phyloP scores from a whole-genome alignment of 1,140 invertebrate genomes.

The Drosophila seguyi region DNA sequence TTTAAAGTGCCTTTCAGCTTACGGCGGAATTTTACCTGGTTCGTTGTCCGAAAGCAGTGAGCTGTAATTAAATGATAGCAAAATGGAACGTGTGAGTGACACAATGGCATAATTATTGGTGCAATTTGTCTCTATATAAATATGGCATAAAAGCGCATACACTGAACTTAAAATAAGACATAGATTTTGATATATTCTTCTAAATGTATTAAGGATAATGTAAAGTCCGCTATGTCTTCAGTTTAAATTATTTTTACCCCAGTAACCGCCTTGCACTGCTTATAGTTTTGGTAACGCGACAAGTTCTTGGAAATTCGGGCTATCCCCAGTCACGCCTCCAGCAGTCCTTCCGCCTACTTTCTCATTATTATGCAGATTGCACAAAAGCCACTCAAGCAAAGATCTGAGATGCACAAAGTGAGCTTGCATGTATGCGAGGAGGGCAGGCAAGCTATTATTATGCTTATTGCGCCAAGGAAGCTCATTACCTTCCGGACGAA shows the following conservation, averaged over 20 bases:
- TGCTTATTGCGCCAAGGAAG: conserved; percentile 63
- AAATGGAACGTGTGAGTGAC: conserved; percentile 7
- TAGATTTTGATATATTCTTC: no score
- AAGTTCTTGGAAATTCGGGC: conserved; percentile 57
- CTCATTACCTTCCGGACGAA: conserved; percentile 54
- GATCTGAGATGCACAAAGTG: conserved; percentile 35
- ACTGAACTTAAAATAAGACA: not conserved
- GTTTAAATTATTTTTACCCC: not conserved
- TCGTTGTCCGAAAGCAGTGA: conserved; percentile 10
- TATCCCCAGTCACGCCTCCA: conserved; percentile 3
- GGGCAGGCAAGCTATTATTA: conserved; percentile 61
- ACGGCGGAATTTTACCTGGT: conserved; percentile 27
- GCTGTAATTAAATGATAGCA: conserved; percentile 22
- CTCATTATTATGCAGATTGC: conserved; percentile 79
- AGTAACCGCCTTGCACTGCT: conserved; percentile 12
- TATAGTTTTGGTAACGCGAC: conserved; percentile 45
- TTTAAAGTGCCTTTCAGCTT: not conserved
- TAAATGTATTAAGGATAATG: no score
- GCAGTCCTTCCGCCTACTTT: conserved; percentile 1
- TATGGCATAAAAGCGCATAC: not conserved
- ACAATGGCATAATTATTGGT: not conserved
- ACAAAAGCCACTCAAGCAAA: conserved; percentile 67
- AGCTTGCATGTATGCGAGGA: conserved; percentile 5
- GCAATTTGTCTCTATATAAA: not conserved
- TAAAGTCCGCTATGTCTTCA: not conserved